These are phyloP conservation scores for Gallinago nigripennis DNA, from an alignment of 2,797 vertebrate species.

Conservation along the genomic window DNA sequence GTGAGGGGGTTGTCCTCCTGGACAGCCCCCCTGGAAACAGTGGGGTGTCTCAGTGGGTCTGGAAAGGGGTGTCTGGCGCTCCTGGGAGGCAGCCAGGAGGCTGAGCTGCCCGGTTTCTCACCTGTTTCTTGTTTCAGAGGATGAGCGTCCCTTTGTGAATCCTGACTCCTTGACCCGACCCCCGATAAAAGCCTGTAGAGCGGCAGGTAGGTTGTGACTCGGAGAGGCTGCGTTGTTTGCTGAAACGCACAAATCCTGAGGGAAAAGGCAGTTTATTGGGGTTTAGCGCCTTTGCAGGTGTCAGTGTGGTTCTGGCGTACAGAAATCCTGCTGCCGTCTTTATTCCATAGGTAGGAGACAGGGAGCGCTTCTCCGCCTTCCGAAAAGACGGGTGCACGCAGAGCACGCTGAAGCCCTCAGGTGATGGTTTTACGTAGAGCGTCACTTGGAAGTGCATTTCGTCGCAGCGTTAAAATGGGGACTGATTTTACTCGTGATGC, in stretches of 20 bases:
- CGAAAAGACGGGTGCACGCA: accelerated
- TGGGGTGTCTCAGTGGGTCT: accelerated
- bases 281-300: background rate
- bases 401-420: background rate
- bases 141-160: background rate
- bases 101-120: background rate
- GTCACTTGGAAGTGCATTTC: accelerated
- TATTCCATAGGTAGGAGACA: accelerated
- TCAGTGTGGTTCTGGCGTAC: accelerated
- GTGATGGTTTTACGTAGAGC: accelerated
- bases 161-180: background rate
- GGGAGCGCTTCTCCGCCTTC: accelerated
- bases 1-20: accelerated
- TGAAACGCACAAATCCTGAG: background rate
- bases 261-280: accelerated
- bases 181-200: background rate
- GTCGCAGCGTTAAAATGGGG: accelerated
- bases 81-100: background rate
- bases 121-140: background rate
- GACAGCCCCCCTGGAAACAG: background rate
- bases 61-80: background rate
- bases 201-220: background rate
- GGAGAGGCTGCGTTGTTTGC: background rate
- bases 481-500: background rate
- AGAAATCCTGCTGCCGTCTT: accelerated